Conservation (phyloP, 2,888 invertebrate genomes). For the Monochamus alternatus region DNA sequence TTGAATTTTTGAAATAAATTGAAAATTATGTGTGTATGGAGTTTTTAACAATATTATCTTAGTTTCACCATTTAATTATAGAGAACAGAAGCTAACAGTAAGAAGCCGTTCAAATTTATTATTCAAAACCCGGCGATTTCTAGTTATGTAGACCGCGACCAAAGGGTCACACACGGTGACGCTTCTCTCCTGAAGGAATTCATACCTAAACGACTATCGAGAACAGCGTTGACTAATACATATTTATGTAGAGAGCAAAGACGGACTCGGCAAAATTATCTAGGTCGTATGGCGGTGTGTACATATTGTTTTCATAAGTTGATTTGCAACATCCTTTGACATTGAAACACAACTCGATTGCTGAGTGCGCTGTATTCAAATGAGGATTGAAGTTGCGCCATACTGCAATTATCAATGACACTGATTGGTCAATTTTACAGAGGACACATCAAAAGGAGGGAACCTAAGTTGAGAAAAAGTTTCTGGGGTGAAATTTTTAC, state of each 20-base stretch:
- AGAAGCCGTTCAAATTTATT: too few relatives aligned
- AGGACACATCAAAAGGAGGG: background rate
- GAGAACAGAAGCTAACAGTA: background rate
- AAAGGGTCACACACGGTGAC: conserved; percentile 7
- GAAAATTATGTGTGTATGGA: too few relatives aligned
- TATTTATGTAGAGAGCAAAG: conserved; percentile 42
- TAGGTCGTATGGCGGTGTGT: conserved; percentile 53
- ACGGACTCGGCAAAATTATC: conserved; percentile 44
- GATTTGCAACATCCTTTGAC: conserved; percentile 58
- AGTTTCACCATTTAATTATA: background rate
- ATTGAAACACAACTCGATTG: conserved; percentile 49
- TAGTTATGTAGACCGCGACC: conserved; percentile 12
- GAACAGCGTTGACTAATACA: conserved; percentile 31
- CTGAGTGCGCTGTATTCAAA: conserved; percentile 43
- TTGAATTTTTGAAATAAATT: too few relatives aligned
- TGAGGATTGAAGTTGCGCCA: conserved; percentile 43
- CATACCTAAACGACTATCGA: conserved; percentile 7
- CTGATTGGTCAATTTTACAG: conserved; percentile 1
- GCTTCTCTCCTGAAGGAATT: conserved; percentile 11
- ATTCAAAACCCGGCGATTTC: background rate
- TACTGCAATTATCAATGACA: conserved; percentile 34
- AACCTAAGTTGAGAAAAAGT: background rate
- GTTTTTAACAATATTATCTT: too few relatives aligned
- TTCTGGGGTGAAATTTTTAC: too few relatives aligned
- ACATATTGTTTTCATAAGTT: conserved; percentile 54